Conservation (phyloP, 2,797 vertebrate genomes). For the Poecilia velifera region DNA sequence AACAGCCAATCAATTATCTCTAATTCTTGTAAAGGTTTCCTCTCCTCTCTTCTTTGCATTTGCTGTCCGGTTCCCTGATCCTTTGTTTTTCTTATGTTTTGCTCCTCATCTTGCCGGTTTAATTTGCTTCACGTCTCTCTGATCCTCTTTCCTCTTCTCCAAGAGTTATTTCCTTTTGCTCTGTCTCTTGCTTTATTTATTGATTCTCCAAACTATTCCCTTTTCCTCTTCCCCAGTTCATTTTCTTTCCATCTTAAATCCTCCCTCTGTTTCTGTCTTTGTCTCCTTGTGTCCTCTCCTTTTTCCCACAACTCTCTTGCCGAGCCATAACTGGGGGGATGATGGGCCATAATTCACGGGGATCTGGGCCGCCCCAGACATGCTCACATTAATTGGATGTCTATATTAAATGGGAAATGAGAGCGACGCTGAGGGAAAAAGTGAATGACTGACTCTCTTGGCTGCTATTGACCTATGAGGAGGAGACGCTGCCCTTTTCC, state of each 20-base stretch:
- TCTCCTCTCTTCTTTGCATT: slow-evolving; percentile 1
- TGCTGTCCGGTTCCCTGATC: not conserved
- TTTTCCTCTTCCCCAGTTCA: not conserved
- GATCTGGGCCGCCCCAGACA: slow-evolving; percentile 89
- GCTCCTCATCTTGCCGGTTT: not conserved
- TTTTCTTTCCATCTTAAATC: slow-evolving; percentile 18
- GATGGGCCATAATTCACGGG: slow-evolving; percentile 95
- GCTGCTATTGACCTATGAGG: slow-evolving; percentile 99
- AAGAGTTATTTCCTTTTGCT: not conserved
- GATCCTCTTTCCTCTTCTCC: not conserved
- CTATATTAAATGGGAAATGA: slow-evolving; percentile 99
- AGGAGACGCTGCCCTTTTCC: slow-evolving; percentile 98
- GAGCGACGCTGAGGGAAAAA: slow-evolving; percentile 86
- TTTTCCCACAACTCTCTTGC: slow-evolving; percentile 20
- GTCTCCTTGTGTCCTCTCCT: slow-evolving; percentile 20
- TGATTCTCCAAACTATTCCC: not conserved
- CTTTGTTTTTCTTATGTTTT: not conserved
- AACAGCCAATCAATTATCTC: slow-evolving; percentile 94
- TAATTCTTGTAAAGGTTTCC: slow-evolving; percentile 86
- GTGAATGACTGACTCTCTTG: slow-evolving; percentile 97
- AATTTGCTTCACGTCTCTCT: not conserved
- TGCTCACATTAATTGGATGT: slow-evolving; percentile 97
- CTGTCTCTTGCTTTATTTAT: not conserved
- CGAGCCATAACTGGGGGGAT: slow-evolving; percentile 81
- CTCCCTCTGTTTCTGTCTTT: slow-evolving; percentile 8